These are phyloP conservation scores for Calameuta filiformis DNA, from an alignment of 2,888 invertebrate genomes.

Conservation along the genomic window DNA sequence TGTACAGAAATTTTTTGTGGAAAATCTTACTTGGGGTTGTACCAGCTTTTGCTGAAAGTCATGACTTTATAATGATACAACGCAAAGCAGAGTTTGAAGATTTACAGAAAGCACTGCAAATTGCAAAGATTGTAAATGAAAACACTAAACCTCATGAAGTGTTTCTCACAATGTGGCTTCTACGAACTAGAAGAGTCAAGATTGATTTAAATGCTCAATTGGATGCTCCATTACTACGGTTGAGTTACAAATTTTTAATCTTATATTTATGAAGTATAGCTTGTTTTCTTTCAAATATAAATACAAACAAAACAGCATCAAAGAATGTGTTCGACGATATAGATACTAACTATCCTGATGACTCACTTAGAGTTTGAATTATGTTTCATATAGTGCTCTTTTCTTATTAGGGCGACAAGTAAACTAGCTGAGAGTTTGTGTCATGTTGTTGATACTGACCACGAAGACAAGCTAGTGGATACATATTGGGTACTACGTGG, in stretches of 20 bases:
- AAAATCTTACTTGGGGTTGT: slow-evolving; percentile 85
- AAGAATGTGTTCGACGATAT: too few species aligned
- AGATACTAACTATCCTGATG: not conserved
- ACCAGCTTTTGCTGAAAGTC: slow-evolving; percentile 81
- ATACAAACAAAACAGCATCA: too few species aligned
- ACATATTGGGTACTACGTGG: slow-evolving; percentile 86
- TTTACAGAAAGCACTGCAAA: slow-evolving; percentile 75
- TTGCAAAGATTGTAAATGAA: slow-evolving; percentile 75
- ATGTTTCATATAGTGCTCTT: slow-evolving; percentile 6
- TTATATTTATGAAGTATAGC: too few species aligned
- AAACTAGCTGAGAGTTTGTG: slow-evolving; percentile 74
- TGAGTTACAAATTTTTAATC: not conserved
- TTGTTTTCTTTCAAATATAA: too few species aligned
- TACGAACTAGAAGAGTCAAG: slow-evolving; percentile 78
- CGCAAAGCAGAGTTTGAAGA: slow-evolving; percentile 81
- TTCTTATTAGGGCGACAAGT: slow-evolving; percentile 53
- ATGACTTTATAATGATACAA: slow-evolving; percentile 80
- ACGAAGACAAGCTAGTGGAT: slow-evolving; percentile 69
- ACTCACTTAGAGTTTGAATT: not conserved
- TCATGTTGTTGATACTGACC: slow-evolving; percentile 77
- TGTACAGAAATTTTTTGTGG: slow-evolving; percentile 86
- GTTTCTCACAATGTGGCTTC: slow-evolving; percentile 83
- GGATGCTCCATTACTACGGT: slow-evolving; percentile 58
- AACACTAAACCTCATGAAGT: slow-evolving; percentile 75
- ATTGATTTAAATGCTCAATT: slow-evolving; percentile 58